Percentiles rank a stretch among this genome's conserved stretches.
These are phyloP conservation scores for Reticulitermes speratus DNA, from an alignment of 1,140 invertebrate genomes.

Conservation along the genomic window DNA sequence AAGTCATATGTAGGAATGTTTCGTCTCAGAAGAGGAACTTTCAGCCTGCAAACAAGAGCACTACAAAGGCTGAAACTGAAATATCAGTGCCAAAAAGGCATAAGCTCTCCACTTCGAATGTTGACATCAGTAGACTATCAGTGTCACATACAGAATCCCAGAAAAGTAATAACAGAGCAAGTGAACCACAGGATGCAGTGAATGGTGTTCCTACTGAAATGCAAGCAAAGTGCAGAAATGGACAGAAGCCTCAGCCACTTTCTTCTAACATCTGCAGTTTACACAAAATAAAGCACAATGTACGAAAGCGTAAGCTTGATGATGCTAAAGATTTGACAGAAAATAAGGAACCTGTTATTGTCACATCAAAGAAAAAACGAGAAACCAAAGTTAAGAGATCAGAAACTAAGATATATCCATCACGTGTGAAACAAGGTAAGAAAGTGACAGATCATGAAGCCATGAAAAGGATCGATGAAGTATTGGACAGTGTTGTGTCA, in stretches of 20 bases:
- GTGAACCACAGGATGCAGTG: neutral
- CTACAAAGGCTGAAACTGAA: neutral
- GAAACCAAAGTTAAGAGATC: neutral
- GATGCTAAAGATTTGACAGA: slow-evolving; percentile 25
- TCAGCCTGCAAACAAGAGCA: neutral
- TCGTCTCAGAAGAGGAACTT: neutral
- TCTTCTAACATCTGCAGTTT: slow-evolving; percentile 38
- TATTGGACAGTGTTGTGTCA: neutral
- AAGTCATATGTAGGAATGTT: neutral
- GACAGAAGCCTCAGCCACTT: slow-evolving; percentile 37
- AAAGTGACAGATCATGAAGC: neutral
- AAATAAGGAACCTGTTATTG: slow-evolving; percentile 17
- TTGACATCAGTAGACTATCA: neutral
- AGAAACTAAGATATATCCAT: slow-evolving; percentile 26
- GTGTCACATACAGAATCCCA: neutral
- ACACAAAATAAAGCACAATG: slow-evolving; percentile 36
- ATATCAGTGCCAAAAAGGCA: neutral
- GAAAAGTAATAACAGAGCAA: neutral
- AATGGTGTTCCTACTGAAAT: neutral
- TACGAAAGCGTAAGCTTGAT: slow-evolving; percentile 32
- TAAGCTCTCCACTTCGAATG: neutral
- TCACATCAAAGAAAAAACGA: slow-evolving; percentile 18
- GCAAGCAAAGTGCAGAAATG: neutral
- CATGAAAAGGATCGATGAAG: neutral
- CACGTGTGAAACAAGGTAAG: slow-evolving; percentile 18